A percentile compares a stretch with the other conserved stretches of the same genome.
phyloP scores from a whole-genome alignment of 2,797 vertebrate species.

The Austrolebias charrua region DNA sequence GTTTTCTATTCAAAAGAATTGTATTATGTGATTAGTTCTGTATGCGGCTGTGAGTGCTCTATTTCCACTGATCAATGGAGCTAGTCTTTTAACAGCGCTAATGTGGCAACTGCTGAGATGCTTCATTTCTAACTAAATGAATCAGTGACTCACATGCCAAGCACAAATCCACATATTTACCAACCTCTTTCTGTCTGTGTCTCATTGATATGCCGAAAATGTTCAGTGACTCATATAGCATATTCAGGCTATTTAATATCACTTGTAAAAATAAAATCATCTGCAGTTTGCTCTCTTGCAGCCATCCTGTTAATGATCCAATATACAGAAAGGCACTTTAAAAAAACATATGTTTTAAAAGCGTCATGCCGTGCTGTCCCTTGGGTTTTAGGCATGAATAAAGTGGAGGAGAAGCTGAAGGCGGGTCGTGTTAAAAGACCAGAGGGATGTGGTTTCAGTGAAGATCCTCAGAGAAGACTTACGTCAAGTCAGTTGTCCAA shows the following conservation, averaged over 20 bases:
- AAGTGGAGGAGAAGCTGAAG: constrained; percentile 94
- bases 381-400: constrained; percentile 89
- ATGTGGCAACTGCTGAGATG: constrained; percentile 52
- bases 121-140: constrained; percentile 59
- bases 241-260: constrained; percentile 31
- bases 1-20: constrained; percentile 13
- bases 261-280: constrained; percentile 30
- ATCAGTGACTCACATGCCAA: constrained; percentile 46
- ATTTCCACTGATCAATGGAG: constrained; percentile 41
- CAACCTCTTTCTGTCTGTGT: constrained; percentile 26
- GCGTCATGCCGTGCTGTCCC: too few relatives aligned
- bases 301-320: constrained; percentile 14
- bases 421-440: constrained; percentile 84
- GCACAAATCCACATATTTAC: constrained; percentile 28
- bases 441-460: constrained; percentile 74
- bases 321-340: neutral
- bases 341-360: too few relatives aligned
- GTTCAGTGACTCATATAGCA: constrained; percentile 44
- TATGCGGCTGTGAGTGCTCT: constrained; percentile 16
- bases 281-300: constrained; percentile 26
- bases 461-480: constrained; percentile 85
- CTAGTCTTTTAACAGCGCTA: constrained; percentile 42
- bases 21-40: constrained; percentile 4
- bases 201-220: constrained; percentile 51
- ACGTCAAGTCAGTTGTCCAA: constrained; percentile 64